Base-by-base conservation (phyloP, 2,113 vertebrate species). In the Propithecus coquereli region DNA sequence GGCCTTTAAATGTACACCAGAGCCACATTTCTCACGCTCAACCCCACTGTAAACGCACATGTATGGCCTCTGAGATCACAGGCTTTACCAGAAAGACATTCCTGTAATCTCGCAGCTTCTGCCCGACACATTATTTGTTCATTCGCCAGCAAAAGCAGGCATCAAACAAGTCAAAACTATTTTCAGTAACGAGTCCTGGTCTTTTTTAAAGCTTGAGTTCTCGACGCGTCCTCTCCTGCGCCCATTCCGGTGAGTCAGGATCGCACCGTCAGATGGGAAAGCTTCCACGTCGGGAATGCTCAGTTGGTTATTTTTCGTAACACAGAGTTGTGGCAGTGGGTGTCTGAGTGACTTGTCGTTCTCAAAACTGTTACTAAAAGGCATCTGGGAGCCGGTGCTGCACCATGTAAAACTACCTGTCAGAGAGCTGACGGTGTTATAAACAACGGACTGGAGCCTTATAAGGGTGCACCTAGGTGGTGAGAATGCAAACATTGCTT, bases 31-130 rank as follows among this genome's bases (percentile, higher is more conserved):
- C 97, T 97, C 97, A 97, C 96, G 17, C 98, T 97, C 97, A 98
- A 96, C 94, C 96, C 76, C 87, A 85, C 97, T 90, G 92, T 98
- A 97, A 98, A 98, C 98, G 95, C 98, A 97, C 98, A 94, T 98
- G 97, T 98, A 98, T 98, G 98, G 98, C 98, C 98, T 96, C 95
- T 99, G 99, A 99, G 98, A 98, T 99, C 99, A 99, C 98, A 97
- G 96, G 97, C 92, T 95, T 94, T 97, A 97, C 98, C 97, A 98
- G 98, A 99, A 98, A 98, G 98, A 97, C 97, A 98, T 98, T 99
- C 99, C 98, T 99, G 97, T 98, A 98, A 98, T 98, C 98, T 99
- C 99, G 99, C 98, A 99, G 97, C 97, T 98, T 98, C 97, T 16
- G 65, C 95, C 96, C 0, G 25, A 98, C 98, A 98, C 98, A 98